These are phyloP conservation scores for Tetramorium alpestre DNA, from an alignment of 1,140 invertebrate genomes.

Conservation along the genomic window DNA sequence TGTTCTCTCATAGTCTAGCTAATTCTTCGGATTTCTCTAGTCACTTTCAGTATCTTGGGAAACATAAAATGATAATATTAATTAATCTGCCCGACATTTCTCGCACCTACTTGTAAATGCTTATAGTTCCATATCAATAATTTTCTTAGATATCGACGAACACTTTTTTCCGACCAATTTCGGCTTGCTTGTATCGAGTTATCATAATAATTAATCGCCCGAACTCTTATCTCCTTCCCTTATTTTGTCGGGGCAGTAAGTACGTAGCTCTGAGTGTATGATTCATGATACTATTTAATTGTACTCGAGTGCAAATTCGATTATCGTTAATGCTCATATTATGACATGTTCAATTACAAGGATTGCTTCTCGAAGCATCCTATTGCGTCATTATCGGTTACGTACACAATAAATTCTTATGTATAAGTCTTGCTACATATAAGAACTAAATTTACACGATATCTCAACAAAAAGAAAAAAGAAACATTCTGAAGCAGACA, in stretches of 20 bases:
- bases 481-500: conserved; percentile 81
- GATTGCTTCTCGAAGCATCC: conserved; percentile 58
- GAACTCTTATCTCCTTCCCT: conserved; percentile 26
- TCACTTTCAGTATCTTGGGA: conserved; percentile 69
- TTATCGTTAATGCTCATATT: conserved; percentile 67
- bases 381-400: conserved; percentile 70
- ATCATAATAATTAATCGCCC: conserved; percentile 54
- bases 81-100: conserved; percentile 58
- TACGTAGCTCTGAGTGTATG: conserved; percentile 79
- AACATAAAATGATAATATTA: conserved; percentile 62
- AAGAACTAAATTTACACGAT: conserved; percentile 83
- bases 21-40: conserved; percentile 69
- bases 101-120: conserved; percentile 75
- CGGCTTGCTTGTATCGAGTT: conserved; percentile 55
- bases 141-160: conserved; percentile 70
- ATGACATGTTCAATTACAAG: conserved; percentile 68
- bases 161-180: conserved; percentile 65
- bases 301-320: conserved; percentile 82
- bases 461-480: conserved; percentile 82
- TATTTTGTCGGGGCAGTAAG: conserved; percentile 77
- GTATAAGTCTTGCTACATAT: conserved; percentile 65
- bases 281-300: conserved; percentile 81
- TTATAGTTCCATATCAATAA: conserved; percentile 70
- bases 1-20: conserved; percentile 73
- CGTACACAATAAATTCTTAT: conserved; percentile 76